Evolutionary conservation across 1,140 invertebrate species (phyloP).

Genomic region (Chymomyza costata): DNA sequence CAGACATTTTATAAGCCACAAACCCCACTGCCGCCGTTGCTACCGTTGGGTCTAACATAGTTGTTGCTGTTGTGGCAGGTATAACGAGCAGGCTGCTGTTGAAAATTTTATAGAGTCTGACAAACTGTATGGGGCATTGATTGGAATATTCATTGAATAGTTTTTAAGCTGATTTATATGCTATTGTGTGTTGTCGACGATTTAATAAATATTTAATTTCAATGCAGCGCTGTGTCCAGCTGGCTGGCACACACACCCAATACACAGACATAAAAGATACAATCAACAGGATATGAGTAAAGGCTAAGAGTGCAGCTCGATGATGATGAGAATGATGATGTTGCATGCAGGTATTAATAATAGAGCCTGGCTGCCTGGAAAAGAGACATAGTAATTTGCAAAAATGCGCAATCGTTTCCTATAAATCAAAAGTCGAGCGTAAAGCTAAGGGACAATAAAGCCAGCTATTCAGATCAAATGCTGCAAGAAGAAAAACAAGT

Average conservation of each 20-base stretch:
- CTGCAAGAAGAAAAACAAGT: too few species aligned
- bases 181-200: slow-evolving; percentile 49
- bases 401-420: slow-evolving; percentile 66
- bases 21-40: background rate
- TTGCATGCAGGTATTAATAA: slow-evolving; percentile 50
- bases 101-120: background rate
- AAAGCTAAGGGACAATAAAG: too few species aligned
- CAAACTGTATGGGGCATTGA: slow-evolving; percentile 34
- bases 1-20: slow-evolving; percentile 39
- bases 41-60: background rate
- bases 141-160: slow-evolving; percentile 74
- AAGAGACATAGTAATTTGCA: slow-evolving; percentile 66
- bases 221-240: slow-evolving; percentile 27
- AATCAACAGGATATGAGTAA: slow-evolving; percentile 36
- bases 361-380: too few species aligned
- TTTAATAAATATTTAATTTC: slow-evolving; percentile 74
- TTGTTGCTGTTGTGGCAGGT: slow-evolving; percentile 16
- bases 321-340: slow-evolving; percentile 30
- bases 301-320: slow-evolving; percentile 5
- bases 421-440: slow-evolving; percentile 60
- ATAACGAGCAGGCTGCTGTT: background rate
- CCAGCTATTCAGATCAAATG: slow-evolving; percentile 56
- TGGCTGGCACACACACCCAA: slow-evolving; percentile 44
- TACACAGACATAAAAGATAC: slow-evolving; percentile 65
- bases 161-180: slow-evolving; percentile 73